These are phyloP conservation scores for Nesoenas mayeri DNA, from an alignment of 2,113 vertebrate genomes.

Conservation along the genomic window DNA sequence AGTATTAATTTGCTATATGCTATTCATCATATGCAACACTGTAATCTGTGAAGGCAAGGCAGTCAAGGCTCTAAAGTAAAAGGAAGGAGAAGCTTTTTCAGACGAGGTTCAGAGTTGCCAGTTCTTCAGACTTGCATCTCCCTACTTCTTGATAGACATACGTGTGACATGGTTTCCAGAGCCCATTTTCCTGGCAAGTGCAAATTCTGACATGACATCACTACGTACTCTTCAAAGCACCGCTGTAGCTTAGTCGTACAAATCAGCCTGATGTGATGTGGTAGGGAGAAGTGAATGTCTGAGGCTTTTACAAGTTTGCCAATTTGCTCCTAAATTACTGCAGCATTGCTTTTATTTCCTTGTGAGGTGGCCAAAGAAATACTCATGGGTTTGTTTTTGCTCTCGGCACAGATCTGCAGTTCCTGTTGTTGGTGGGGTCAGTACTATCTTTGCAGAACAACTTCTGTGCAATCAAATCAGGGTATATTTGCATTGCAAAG, in stretches of 20 bases:
- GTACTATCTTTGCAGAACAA: not conserved
- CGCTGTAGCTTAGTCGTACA: not conserved
- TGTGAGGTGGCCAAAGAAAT: not conserved
- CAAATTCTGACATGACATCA: not conserved
- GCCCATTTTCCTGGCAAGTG: not conserved
- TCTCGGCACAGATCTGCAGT: not conserved
- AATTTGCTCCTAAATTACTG: not conserved
- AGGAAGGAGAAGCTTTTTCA: not conserved
- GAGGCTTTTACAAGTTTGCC: not conserved
- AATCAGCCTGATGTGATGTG: not conserved
- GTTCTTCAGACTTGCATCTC: not conserved
- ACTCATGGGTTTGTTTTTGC: not conserved
- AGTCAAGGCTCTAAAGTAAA: not conserved
- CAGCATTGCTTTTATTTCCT: not conserved
- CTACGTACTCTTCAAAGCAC: not conserved
- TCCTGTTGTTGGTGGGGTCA: not conserved
- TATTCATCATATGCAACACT: slow-evolving; percentile 19
- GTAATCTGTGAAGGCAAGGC: not conserved
- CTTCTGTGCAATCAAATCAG: not conserved
- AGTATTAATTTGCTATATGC: slow-evolving; percentile 58
- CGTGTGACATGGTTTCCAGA: not conserved
- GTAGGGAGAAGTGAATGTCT: not conserved
- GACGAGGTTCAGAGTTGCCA: not conserved
- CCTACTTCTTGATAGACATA: not conserved
- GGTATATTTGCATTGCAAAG: not conserved